Evolutionary conservation across 2,113 vertebrate genomes (phyloP), one percentile per base, ranked within the genome.

Genomic region (Tenebrosternarchus preto): DNA sequence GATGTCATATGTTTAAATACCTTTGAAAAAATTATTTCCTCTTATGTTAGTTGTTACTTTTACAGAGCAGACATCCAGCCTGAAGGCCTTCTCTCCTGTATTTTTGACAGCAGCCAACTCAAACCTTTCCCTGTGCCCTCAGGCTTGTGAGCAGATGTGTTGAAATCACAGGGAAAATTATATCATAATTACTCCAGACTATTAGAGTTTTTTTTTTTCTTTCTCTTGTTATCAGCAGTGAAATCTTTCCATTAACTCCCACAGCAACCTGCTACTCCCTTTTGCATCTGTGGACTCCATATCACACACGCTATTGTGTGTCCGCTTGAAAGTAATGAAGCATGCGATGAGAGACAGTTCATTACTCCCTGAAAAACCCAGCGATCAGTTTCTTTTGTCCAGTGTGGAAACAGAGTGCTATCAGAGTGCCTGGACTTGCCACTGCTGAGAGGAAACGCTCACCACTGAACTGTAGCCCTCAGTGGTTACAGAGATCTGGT

Each of bases 341-440:
- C 76, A 68, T 83, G 85, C 66, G 85, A 79, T 86, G 85, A 86
- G 82, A 82, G 85, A 86, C 82, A 80, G 77, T 86, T 84, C 80
- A 86, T 86, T 86, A 86, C 80, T 76, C 72, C 24, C 20, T 76
- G 80, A 82, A 83, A 80, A 81, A 73, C 75, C 80, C 63, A 82
- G 68, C 76, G 79, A 86, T 82, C 82, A 73, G 70, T 80, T 84
- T 82, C 85, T 86, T 86, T 86, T 84, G 80, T 86, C 76, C 76
- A 73, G 36, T 29, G 59, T 77, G 74, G 73, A 86, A 82, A 80
- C 73, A 24, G 73, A 73, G 77, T 55, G 59, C 84, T 80, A 82
- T 85, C 68, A 71, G 72, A 82, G 81, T 79, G 73, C 55, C 72
- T 79, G 46, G 68, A 82, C 71, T 79, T 71, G 67, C 60, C 61